Conservation (phyloP, 1,140 invertebrate genomes). For the Palaemon carinicauda region DNA sequence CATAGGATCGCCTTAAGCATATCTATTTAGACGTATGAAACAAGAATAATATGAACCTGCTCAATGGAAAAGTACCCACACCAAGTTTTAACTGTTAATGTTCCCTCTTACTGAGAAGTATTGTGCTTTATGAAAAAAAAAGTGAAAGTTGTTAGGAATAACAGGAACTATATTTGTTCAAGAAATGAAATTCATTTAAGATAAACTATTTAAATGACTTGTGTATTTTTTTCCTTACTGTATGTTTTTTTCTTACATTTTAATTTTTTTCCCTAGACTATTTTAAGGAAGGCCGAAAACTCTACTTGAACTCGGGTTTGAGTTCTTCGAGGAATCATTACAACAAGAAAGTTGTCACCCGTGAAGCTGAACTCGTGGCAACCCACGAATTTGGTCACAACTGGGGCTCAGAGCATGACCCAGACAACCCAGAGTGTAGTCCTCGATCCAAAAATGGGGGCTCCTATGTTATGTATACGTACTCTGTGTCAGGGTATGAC, state of each 20-base stretch:
- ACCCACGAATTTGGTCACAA: conserved; percentile 97
- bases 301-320: conserved; percentile 92
- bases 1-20: no score
- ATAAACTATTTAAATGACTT: no score
- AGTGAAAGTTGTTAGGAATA: no score
- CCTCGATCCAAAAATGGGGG: conserved; percentile 93
- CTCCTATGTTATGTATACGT: conserved; percentile 97
- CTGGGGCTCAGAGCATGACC: conserved; percentile 97
- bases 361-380: conserved; percentile 94
- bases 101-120: no score
- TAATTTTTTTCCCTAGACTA: conserved; percentile 74
- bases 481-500: conserved; percentile 96
- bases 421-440: conserved; percentile 91
- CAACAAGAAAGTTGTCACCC: conserved; percentile 90
- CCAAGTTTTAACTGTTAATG: no score
- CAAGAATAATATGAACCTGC: no score
- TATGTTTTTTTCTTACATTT: neutral
- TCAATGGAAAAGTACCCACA: no score
- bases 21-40: no score
- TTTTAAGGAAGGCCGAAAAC: conserved; percentile 92
- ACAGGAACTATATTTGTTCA: no score
- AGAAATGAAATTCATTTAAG: no score
- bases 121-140: no score
- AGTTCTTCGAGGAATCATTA: conserved; percentile 94
- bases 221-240: no score